A percentile compares a stretch with the other conserved stretches of the same genome.
phyloP scores from a whole-genome alignment of 1,140 invertebrate species.

The Eriocheir sinensis region DNA sequence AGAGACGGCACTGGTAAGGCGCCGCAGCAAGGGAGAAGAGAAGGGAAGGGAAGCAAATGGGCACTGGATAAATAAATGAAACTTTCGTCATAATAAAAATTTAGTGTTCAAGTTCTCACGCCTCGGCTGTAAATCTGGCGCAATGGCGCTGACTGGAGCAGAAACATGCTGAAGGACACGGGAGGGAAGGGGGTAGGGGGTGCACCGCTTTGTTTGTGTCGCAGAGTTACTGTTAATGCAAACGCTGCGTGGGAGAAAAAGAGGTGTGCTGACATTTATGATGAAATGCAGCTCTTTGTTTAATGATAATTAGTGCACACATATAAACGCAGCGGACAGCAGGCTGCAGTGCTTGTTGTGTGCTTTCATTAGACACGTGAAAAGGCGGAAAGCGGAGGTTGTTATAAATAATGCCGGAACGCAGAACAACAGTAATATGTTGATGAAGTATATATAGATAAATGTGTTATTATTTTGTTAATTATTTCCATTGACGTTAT shows the following conservation, averaged over 20 bases:
- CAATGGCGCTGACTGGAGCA: not conserved
- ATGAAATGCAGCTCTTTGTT: not conserved
- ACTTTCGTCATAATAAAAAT: slow-evolving; percentile 26
- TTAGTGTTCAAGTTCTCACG: slow-evolving; percentile 2
- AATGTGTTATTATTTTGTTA: no score
- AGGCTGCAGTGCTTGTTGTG: not conserved
- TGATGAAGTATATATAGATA: not conserved
- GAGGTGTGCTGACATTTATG: not conserved
- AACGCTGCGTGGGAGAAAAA: no score
- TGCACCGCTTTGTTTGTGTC: not conserved
- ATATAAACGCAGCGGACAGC: not conserved
- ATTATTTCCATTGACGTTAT: no score
- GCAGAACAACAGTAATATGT: not conserved
- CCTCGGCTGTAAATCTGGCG: not conserved
- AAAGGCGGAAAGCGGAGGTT: not conserved
- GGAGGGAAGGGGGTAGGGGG: not conserved
- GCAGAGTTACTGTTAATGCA: not conserved
- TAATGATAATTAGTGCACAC: not conserved
- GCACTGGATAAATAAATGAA: not conserved
- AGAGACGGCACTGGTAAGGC: no score
- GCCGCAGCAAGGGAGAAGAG: not conserved
- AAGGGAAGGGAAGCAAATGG: no score
- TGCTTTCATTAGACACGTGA: no score
- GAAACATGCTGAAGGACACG: not conserved
- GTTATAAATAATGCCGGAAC: not conserved